These are phyloP conservation scores for Lagopus muta DNA, from an alignment of 2,113 vertebrate genomes.

Conservation along the genomic window DNA sequence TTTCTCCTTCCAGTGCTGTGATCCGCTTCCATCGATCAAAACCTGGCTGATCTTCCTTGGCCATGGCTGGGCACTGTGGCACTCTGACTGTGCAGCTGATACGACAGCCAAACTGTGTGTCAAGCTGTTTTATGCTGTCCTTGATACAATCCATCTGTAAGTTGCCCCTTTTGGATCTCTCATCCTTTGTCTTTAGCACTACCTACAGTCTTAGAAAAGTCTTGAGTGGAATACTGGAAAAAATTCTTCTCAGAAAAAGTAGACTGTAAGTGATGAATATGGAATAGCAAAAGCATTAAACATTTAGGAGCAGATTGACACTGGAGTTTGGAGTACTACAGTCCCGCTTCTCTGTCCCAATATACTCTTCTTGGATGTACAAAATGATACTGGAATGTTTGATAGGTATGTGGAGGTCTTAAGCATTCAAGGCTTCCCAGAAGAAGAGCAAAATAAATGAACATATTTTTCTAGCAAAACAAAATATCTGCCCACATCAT, in stretches of 20 bases:
- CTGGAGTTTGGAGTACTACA: background rate
- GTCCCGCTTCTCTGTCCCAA: background rate
- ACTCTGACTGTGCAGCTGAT: background rate
- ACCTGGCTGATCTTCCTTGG: background rate
- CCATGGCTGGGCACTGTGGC: background rate
- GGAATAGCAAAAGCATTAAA: background rate
- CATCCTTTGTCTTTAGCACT: background rate
- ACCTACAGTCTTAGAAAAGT: background rate
- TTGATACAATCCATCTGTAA: background rate
- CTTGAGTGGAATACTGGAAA: too few relatives aligned
- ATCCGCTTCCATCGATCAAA: background rate
- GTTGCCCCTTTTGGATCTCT: background rate
- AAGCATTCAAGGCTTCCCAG: background rate
- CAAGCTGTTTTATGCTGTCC: background rate
- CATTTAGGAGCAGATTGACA: background rate
- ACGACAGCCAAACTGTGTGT: background rate
- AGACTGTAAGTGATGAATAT: background rate
- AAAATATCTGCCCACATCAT: background rate
- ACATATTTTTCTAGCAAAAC: background rate
- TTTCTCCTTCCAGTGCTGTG: background rate
- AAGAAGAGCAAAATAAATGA: background rate
- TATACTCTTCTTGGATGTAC: background rate
- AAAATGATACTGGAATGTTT: background rate
- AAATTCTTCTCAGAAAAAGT: too few relatives aligned
- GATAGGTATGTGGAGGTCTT: background rate